Evolutionary conservation across 2,113 vertebrate genomes (phyloP), one percentile per base, ranked within the genome.

Genomic region (Pterophyllum scalare): DNA sequence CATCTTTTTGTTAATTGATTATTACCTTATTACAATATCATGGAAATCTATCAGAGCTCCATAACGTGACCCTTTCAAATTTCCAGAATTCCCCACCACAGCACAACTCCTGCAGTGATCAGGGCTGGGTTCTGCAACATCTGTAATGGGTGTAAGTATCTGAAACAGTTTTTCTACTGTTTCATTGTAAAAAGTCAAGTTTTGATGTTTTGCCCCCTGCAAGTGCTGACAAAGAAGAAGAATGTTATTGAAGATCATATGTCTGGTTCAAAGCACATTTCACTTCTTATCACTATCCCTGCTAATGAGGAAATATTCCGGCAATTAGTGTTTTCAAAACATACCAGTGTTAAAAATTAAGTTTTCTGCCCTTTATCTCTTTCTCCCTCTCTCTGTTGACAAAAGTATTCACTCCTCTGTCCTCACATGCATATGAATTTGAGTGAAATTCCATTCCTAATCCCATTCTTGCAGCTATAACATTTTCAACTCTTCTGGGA

Each of bases 1-100:
- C 26, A 7, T 59, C 28, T 28, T 28, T 6, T 62, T 4, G 1
- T 59, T n/a, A 64, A 31, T 22, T n/a, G 20, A 8, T 38, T 9
- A 13, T 87, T 80, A 98, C 97, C 98, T 96, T 28, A 98, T 93
- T 76, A 98, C 90, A 0, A 97, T 93, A 81, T 98, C 94, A 0
- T 96, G 95, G 1, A 17, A 74, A 79, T 98, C 97, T 3, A 99
- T 98, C 0, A 96, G 92, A 1, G 75, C 59, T 43, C 98, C 97
- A 0, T 97, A 97, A 1, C 49, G 83, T 0, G 97, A 96, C 54
- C 91, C 85, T 3, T 28, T 92, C n/a, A 98, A 94, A 90, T 98
- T 98, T 3, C 95, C 96, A 0, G 97, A 98, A 88, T 99, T 99
- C 24, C 97, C 98, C 64, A 98, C 96, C 0, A 98, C 96, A 0